Conservation (phyloP, 2,113 vertebrate species). For the Petrocephalus zakoni region DNA sequence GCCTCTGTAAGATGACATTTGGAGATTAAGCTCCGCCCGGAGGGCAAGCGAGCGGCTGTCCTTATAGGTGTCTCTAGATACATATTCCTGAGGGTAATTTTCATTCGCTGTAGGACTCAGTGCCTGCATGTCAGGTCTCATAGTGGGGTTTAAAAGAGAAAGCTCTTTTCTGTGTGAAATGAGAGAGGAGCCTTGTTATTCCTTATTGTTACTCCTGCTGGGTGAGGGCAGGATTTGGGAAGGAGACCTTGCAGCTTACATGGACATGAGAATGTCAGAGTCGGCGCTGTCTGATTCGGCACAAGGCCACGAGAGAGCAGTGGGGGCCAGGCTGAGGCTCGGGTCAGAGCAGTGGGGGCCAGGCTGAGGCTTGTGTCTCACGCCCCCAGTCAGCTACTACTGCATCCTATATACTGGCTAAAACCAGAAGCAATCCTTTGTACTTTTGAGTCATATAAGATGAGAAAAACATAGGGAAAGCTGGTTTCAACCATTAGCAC, state of each 20-base stretch:
- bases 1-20: no score
- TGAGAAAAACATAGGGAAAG: neutral
- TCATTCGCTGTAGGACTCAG: no score
- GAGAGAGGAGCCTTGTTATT: neutral
- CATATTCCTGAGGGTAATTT: no score
- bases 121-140: slow-evolving; percentile 35
- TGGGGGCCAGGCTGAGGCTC: neutral
- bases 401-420: neutral
- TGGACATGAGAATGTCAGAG: neutral
- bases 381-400: neutral
- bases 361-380: neutral
- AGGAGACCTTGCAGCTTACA: neutral
- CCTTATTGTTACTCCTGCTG: neutral
- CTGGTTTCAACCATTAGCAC: neutral
- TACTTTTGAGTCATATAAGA: neutral
- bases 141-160: slow-evolving; percentile 24
- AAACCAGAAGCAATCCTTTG: neutral
- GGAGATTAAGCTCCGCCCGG: no score
- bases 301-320: neutral
- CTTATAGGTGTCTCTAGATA: no score
- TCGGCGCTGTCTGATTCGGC: neutral
- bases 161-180: neutral
- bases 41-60: no score
- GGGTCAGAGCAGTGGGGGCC: neutral
- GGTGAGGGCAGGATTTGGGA: neutral